Conservation (phyloP, 2,888 invertebrate genomes). For the Ommatoiulus sabulosus region DNA sequence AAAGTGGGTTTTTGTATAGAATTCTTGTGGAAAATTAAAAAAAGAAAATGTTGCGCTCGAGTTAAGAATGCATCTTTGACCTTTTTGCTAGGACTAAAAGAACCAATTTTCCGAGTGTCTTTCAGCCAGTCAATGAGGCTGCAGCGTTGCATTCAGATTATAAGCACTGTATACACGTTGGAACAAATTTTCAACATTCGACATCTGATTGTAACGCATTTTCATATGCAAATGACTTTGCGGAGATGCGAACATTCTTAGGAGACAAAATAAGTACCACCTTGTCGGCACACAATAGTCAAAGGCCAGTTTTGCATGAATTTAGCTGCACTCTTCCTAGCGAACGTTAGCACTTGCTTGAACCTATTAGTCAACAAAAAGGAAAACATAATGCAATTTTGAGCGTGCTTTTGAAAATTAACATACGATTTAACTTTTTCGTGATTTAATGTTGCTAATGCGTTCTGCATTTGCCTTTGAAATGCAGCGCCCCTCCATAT, state of each 20-base stretch:
- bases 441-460: constrained; percentile 42
- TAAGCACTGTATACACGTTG: not conserved
- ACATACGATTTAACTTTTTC: constrained; percentile 14
- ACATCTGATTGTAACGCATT: not conserved
- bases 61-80: not conserved
- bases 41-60: not conserved
- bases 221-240: not conserved
- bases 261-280: not conserved
- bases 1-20: not conserved
- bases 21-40: not conserved
- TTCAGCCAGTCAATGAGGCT: not conserved
- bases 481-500: not conserved
- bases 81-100: not conserved
- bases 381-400: constrained; percentile 45
- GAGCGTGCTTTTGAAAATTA: not conserved
- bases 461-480: constrained; percentile 31
- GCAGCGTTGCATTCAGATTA: not conserved
- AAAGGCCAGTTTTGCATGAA: constrained; percentile 12
- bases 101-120: not conserved
- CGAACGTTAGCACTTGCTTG: not conserved
- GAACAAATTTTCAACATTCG: not conserved
- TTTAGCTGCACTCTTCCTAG: not conserved
- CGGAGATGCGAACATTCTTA: not conserved
- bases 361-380: constrained; percentile 25
- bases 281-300: not conserved